A percentile compares a stretch with the other conserved stretches of the same genome.
Evolutionary conservation across 2,113 vertebrate species (phyloP).

Genomic region (Myotis lucifugus): DNA sequence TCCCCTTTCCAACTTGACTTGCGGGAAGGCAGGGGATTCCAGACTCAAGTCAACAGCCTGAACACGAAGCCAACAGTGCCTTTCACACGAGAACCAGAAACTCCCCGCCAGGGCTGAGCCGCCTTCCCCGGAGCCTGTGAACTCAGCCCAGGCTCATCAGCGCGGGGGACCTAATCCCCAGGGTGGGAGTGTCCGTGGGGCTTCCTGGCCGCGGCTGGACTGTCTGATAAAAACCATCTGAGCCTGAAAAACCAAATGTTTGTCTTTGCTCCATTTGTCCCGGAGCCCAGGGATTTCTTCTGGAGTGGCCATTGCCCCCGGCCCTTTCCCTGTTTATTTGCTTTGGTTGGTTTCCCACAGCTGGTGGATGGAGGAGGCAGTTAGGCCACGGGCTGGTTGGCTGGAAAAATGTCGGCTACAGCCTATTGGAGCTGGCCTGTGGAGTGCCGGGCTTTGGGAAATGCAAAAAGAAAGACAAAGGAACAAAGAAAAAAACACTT

Average conservation of each 20-base stretch:
- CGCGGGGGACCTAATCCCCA: neutral
- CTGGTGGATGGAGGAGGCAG: constrained; percentile 55
- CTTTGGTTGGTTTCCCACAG: constrained; percentile 71
- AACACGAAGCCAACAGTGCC: neutral
- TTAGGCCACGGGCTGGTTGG: constrained; percentile 33
- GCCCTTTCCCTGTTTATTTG: constrained; percentile 77
- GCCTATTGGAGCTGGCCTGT: constrained; percentile 56
- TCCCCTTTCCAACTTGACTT: neutral
- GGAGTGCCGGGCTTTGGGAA: constrained; percentile 29
- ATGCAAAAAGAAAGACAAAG: neutral
- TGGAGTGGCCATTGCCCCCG: constrained; percentile 55
- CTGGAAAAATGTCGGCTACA: neutral
- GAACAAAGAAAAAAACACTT: neutral
- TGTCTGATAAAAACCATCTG: constrained; percentile 68
- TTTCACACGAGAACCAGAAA: constrained; percentile 5
- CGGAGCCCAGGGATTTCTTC: constrained; percentile 71
- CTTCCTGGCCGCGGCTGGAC: constrained; percentile 57
- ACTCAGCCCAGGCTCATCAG: neutral
- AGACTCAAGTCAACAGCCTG: neutral
- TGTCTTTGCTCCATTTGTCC: constrained; percentile 73
- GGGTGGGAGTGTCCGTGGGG: constrained; percentile 34
- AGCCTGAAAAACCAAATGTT: constrained; percentile 60
- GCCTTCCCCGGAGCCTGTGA: neutral
- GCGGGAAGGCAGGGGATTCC: constrained; percentile 16
- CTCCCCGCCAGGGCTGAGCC: neutral